A percentile compares a stretch with the other conserved stretches of the same genome.
Conservation (phyloP, 2,888 invertebrate genomes). For the Leistus spinibarbis region DNA sequence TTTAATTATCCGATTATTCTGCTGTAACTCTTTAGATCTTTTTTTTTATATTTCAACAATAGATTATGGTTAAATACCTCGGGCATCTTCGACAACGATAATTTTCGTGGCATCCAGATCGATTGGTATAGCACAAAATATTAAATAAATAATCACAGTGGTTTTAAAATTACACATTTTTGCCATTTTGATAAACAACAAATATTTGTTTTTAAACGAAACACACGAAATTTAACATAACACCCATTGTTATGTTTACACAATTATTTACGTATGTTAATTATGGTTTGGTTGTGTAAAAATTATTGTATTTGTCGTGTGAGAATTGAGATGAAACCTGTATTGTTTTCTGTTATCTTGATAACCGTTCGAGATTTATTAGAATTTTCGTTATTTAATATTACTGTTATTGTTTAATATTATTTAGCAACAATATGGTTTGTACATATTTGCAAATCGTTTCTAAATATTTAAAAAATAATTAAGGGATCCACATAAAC, state of each 20-base stretch:
- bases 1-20: too few relatives aligned
- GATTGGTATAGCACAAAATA: conserved; percentile 39
- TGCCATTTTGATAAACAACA: neutral
- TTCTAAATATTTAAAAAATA: too few relatives aligned
- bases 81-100: conserved; percentile 53
- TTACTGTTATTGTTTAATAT: neutral
- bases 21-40: too few relatives aligned
- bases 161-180: conserved; percentile 18
- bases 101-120: conserved; percentile 44
- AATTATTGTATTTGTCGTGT: conserved; percentile 10
- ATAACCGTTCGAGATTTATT: neutral
- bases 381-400: neutral
- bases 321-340: conserved; percentile 14
- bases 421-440: neutral
- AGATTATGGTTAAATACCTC: conserved; percentile 46
- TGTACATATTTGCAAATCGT: too few relatives aligned
- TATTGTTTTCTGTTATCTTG: conserved; percentile 19
- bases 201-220: neutral
- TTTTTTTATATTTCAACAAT: neutral
- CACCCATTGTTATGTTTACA: conserved; percentile 9
- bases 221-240: neutral
- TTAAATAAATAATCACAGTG: conserved; percentile 48
- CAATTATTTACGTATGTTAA: conserved; percentile 9
- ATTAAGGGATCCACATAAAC: too few relatives aligned
- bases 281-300: conserved; percentile 20